phyloP scores from a whole-genome alignment of 2,113 vertebrate species.

The Alligator mississippiensis region DNA sequence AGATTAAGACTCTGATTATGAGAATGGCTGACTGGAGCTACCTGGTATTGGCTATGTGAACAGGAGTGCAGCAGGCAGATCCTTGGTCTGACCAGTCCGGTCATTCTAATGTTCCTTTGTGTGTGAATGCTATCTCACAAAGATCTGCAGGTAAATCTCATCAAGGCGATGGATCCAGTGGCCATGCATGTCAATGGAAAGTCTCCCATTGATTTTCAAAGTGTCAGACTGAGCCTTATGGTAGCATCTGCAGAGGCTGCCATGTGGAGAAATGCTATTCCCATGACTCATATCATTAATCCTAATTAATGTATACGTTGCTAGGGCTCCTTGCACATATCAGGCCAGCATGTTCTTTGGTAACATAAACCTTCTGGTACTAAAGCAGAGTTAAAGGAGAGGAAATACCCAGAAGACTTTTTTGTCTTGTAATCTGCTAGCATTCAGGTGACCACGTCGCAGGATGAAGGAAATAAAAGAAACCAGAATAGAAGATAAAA shows the following conservation, averaged over 20 bases:
- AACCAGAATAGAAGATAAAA: background rate
- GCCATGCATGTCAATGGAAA: background rate
- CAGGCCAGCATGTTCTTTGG: background rate
- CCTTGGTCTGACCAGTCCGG: background rate
- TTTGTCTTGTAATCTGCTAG: background rate
- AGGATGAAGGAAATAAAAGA: slow-evolving; percentile 4
- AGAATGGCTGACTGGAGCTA: background rate
- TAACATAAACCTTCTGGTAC: background rate
- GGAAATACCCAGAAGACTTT: background rate
- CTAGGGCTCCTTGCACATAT: background rate
- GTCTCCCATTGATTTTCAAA: background rate
- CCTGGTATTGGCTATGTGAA: background rate
- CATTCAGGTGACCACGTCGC: background rate
- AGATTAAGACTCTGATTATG: background rate
- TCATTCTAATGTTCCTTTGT: background rate
- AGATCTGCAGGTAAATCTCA: background rate
- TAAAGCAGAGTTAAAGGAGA: background rate
- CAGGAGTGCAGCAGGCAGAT: background rate
- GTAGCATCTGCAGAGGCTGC: background rate
- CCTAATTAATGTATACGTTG: background rate
- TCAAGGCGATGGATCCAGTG: background rate
- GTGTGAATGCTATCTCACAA: background rate
- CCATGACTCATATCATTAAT: background rate
- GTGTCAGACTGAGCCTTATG: background rate
- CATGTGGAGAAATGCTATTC: slow-evolving; percentile 9